A percentile compares a stretch with the other conserved stretches of the same genome.
These are phyloP conservation scores for Carollia perspicillata DNA, from an alignment of 2,113 vertebrate genomes.

Conservation along the genomic window DNA sequence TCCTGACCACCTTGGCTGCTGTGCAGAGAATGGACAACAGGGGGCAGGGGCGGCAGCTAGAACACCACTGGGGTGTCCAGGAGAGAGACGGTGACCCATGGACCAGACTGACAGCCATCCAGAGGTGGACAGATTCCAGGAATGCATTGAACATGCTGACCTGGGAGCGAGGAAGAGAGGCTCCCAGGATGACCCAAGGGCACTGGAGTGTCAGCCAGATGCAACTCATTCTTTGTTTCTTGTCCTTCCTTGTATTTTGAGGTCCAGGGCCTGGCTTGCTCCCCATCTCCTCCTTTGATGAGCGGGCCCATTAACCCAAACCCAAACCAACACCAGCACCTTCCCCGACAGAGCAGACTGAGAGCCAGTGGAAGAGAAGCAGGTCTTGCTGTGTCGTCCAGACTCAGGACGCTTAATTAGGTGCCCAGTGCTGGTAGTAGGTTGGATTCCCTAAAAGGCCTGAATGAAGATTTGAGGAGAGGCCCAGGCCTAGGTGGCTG, in stretches of 20 bases:
- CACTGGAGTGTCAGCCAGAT: background rate
- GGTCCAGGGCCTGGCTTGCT: background rate
- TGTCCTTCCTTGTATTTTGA: background rate
- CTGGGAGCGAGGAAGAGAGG: background rate
- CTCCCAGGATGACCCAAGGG: background rate
- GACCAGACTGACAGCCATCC: background rate
- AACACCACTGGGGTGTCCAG: background rate
- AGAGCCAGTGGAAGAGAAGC: background rate
- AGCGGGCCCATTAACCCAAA: background rate
- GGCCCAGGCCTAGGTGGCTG: too few relatives aligned
- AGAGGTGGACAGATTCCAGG: background rate
- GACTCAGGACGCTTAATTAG: background rate
- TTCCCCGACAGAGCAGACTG: rapidly evolving
- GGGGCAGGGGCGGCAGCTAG: background rate
- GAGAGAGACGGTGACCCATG: background rate
- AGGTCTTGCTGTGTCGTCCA: too few relatives aligned
- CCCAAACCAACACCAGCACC: background rate
- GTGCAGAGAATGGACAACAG: background rate
- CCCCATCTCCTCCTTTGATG: background rate
- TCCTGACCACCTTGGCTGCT: rapidly evolving
- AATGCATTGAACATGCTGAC: too few relatives aligned
- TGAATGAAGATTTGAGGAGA: background rate
- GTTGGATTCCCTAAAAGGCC: background rate
- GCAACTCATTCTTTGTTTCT: background rate
- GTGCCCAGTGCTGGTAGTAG: background rate